Percentiles rank a stretch among this genome's conserved stretches.
phyloP scores from a whole-genome alignment of 2,888 invertebrate species.

The Ormia ochracea region DNA sequence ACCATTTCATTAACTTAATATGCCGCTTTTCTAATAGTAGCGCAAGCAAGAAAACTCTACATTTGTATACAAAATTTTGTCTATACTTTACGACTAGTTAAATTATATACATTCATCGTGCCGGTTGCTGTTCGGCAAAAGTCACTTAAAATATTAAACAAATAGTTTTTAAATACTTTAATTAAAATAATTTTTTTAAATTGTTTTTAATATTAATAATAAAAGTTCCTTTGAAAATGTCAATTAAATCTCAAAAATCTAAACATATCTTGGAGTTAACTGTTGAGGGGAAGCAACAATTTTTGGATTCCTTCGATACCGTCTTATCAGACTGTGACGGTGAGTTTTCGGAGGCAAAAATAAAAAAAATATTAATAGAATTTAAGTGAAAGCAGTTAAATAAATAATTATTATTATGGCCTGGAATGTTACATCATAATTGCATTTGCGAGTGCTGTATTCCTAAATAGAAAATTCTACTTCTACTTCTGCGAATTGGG shows the following conservation, averaged over 20 bases:
- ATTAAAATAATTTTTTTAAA: neutral
- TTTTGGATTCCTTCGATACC: slow-evolving; percentile 78
- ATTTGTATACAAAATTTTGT: slow-evolving; percentile 7
- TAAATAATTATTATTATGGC: neutral
- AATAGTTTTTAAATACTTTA: neutral
- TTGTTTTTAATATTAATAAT: slow-evolving; percentile 64
- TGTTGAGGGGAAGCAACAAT: slow-evolving; percentile 67
- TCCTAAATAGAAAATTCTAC: too few species aligned
- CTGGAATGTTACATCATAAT: neutral
- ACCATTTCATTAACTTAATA: neutral
- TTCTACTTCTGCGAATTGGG: too few species aligned
- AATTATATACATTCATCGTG: slow-evolving; percentile 5
- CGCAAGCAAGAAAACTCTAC: neutral
- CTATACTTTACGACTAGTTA: slow-evolving; percentile 22
- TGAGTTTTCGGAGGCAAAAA: slow-evolving; percentile 66
- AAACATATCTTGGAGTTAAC: slow-evolving; percentile 57
- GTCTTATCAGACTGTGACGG: slow-evolving; percentile 80
- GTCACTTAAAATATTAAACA: neutral
- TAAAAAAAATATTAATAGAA: neutral
- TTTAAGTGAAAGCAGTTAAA: neutral
- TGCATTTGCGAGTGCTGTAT: too few species aligned
- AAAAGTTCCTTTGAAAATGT: slow-evolving; percentile 68
- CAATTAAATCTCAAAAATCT: neutral
- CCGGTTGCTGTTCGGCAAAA: slow-evolving; percentile 8
- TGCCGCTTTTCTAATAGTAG: neutral